Conservation (phyloP, 2,113 vertebrate genomes). For the Crypturellus undulatus region DNA sequence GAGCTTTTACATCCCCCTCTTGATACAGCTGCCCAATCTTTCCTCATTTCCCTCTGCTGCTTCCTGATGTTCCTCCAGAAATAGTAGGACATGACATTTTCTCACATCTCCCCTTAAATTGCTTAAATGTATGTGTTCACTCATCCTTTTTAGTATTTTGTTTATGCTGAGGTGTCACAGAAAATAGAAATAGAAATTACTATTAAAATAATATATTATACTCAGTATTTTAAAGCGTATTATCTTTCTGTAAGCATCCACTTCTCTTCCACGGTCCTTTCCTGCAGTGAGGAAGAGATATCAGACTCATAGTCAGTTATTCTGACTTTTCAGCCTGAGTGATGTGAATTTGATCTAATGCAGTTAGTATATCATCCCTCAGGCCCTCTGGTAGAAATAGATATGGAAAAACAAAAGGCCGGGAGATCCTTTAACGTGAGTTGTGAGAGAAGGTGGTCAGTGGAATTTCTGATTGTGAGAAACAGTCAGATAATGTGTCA, state of each 20-base stretch:
- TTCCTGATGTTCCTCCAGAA: neutral
- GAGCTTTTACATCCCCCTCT: neutral
- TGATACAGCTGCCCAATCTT: neutral
- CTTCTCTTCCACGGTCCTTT: neutral
- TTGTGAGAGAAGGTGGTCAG: neutral
- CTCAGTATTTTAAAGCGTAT: neutral
- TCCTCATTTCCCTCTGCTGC: neutral
- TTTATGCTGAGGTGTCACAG: neutral
- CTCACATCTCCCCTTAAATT: neutral
- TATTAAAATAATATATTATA: neutral
- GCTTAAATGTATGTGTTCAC: neutral
- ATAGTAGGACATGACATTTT: neutral
- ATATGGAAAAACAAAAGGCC: neutral
- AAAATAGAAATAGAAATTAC: neutral
- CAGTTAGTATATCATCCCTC: neutral
- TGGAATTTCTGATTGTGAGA: neutral
- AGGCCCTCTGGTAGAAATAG: neutral
- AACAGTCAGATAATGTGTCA: neutral
- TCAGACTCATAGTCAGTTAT: neutral
- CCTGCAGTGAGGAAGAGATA: neutral
- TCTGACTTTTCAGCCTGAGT: neutral
- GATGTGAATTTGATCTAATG: neutral
- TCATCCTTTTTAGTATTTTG: neutral
- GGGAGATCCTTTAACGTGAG: accelerated
- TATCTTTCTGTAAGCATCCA: neutral